Base-by-base conservation (phyloP, 2,113 vertebrate species). In the Zosterops lateralis region DNA sequence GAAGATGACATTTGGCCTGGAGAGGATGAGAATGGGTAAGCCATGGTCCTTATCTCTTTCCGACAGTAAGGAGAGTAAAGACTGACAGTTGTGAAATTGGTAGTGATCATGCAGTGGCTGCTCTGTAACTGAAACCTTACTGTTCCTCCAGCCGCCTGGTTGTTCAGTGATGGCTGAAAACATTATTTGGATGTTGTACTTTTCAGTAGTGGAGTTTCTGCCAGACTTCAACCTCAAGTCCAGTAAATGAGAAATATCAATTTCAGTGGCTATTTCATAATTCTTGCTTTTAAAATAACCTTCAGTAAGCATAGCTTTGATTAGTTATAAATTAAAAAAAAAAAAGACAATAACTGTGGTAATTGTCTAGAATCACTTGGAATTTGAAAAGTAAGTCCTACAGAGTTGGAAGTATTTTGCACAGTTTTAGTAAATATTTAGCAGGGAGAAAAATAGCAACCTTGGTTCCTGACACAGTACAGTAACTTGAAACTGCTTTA, bases 1-100 rank as follows among this genome's bases (percentile, higher is more conserved):
- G 99, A 99, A 97, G 99, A 99, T 88, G 99, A 99, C 81, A 98
- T 99, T 96, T 99, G 99, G 99, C 98, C 99, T 57, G 98, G 97
- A 94, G 98, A 98, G 83, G 98, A 99, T 82, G 98, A 99, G 92
- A 99, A 99, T 60, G 99, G 99, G 99, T 99, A 97, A 96, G 87
- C 65, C 53, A 40, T 54, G 36, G 48, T 86, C n/a, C 12, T 79
- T 12, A 3, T 25, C 32, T 36, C 20, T 32, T 58, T 40, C 42
- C 32, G 38, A 9, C 12, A 61, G 14, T 38, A 38, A 89, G 36
- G n/a, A 40, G 8, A 61, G 21, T 58, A 75, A 78, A 90, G 22
- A 25, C 40, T 79, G 66, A 16, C 42, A 73, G 1, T 19, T 61
- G 28, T 81, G 54, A 54, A 57, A 34, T 36, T 22, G 42, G 6